A percentile compares a stretch with the other conserved stretches of the same genome.
Evolutionary conservation across 2,797 vertebrate genomes (phyloP).

Genomic region (Petrocephalus schoutedeni): DNA sequence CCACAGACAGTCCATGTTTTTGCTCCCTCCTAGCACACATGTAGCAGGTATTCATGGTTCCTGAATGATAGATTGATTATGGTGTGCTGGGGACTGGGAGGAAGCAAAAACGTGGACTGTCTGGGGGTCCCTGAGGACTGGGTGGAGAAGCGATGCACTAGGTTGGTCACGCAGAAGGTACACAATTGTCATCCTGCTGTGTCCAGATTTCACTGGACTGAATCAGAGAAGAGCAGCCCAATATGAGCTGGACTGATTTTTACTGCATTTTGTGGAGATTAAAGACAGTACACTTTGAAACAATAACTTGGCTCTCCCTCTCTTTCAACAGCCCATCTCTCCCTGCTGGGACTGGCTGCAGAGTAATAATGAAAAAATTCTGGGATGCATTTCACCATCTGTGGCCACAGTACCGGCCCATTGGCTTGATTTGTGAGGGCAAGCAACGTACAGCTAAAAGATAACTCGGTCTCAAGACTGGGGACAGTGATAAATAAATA

Average conservation of each 20-base stretch:
- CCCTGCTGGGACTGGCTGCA: not conserved
- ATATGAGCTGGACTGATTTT: conserved; percentile 19
- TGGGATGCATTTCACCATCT: conserved; percentile 13
- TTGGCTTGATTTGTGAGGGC: not conserved
- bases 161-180: not conserved
- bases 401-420: not conserved
- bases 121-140: not conserved
- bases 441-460: not conserved
- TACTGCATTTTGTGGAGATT: conserved; percentile 19
- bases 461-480: conserved; percentile 12
- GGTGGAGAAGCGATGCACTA: not conserved
- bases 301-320: conserved; percentile 33
- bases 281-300: not conserved
- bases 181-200: not conserved
- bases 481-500: not conserved
- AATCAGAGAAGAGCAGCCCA: not conserved
- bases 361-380: not conserved
- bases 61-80: not conserved
- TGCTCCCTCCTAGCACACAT: not conserved
- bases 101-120: not conserved
- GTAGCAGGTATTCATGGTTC: not conserved
- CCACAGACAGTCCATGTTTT: not conserved
- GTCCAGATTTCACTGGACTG: not conserved
- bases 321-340: conserved; percentile 4
- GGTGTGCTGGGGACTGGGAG: not conserved